Evolutionary conservation across 2,797 vertebrate genomes (phyloP).

Genomic region (Melanitta fusca): DNA sequence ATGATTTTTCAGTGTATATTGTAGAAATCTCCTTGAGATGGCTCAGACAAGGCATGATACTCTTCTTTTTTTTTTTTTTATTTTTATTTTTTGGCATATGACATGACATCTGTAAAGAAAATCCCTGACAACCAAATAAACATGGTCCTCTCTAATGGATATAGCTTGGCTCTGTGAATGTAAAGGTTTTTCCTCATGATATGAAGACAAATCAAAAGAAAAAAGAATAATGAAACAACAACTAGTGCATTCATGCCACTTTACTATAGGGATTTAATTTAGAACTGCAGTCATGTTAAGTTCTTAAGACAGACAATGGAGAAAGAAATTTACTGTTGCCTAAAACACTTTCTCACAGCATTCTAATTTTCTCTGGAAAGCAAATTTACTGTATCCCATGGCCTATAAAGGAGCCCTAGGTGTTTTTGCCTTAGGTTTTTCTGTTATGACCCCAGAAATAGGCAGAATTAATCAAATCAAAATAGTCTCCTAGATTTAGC

Average conservation of each 20-base stretch:
- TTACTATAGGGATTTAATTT: not conserved
- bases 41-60: not conserved
- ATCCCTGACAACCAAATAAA: not conserved
- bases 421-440: not conserved
- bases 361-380: not conserved
- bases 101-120: not conserved
- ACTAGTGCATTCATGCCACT: not conserved
- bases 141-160: not conserved
- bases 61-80: not conserved
- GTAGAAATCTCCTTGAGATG: not conserved
- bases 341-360: not conserved
- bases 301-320: not conserved
- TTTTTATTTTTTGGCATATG: not conserved
- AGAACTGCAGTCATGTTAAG: not conserved
- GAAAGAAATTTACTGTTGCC: not conserved
- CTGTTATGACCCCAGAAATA: not conserved
- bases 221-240: not conserved
- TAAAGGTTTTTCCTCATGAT: not conserved
- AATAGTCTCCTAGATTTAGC: not conserved
- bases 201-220: not conserved
- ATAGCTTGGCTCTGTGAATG: not conserved
- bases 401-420: not conserved
- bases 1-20: not conserved
- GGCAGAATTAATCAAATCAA: not conserved
- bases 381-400: not conserved